phyloP scores from a whole-genome alignment of 1,140 invertebrate species.

The Patella vulgata region DNA sequence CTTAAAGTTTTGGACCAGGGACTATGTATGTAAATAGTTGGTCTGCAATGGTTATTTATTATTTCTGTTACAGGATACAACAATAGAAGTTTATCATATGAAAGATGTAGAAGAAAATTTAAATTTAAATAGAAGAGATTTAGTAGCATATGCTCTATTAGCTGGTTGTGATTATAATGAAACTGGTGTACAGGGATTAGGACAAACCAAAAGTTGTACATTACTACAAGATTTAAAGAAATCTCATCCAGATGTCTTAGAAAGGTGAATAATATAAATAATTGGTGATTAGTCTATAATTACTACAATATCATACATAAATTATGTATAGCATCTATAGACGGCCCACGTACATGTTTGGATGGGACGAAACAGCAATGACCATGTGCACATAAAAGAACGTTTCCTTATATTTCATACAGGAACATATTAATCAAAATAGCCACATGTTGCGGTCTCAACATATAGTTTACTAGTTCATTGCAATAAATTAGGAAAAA shows the following conservation, averaged over 20 bases:
- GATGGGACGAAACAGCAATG: too few species aligned
- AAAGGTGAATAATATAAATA: slow-evolving; percentile 7
- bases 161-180: slow-evolving; percentile 80
- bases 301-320: neutral
- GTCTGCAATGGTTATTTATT: too few species aligned
- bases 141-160: slow-evolving; percentile 82
- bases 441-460: too few species aligned
- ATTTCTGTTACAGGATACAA: slow-evolving; percentile 33
- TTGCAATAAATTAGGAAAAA: too few species aligned
- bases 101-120: slow-evolving; percentile 71
- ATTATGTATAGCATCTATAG: neutral
- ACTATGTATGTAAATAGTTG: too few species aligned
- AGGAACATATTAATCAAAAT: too few species aligned
- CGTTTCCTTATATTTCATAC: too few species aligned
- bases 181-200: slow-evolving; percentile 15
- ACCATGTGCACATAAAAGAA: too few species aligned
- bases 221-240: slow-evolving; percentile 6
- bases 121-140: slow-evolving; percentile 79
- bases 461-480: too few species aligned
- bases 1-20: too few species aligned
- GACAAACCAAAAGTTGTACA: slow-evolving; percentile 4
- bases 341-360: neutral
- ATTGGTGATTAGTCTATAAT: neutral
- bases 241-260: slow-evolving; percentile 6
- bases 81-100: slow-evolving; percentile 79